Conservation (phyloP, 2,113 vertebrate species). For the Pteronura brasiliensis region DNA sequence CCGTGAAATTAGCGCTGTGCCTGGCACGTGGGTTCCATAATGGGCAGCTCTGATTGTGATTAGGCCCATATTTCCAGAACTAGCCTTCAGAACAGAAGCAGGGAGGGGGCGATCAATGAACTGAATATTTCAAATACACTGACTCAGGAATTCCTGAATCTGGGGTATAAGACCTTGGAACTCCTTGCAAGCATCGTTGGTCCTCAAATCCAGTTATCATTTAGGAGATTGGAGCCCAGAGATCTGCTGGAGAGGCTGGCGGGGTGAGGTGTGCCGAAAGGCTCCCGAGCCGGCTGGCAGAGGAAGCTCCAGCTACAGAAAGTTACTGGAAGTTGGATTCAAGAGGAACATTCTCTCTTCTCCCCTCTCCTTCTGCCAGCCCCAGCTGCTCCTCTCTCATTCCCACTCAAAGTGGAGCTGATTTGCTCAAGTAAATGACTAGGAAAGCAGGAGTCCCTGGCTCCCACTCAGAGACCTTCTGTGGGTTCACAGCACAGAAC, state of each 20-base stretch:
- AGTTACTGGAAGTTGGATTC: background rate
- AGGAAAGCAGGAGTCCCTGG: background rate
- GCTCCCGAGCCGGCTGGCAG: background rate
- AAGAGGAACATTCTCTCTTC: background rate
- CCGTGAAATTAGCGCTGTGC: background rate
- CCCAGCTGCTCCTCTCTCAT: background rate
- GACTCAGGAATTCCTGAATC: constrained; percentile 9
- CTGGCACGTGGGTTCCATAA: background rate
- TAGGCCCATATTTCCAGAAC: background rate
- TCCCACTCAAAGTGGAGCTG: background rate
- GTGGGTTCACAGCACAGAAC: background rate
- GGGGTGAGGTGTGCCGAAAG: background rate
- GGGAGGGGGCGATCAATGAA: background rate
- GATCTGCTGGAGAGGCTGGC: background rate
- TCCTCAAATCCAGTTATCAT: background rate
- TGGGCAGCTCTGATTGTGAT: too few relatives aligned
- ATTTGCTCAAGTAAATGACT: background rate
- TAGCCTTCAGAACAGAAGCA: background rate
- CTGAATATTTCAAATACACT: background rate
- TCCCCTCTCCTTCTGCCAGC: background rate
- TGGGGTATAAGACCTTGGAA: background rate
- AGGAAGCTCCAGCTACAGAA: background rate
- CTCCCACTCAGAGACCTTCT: background rate
- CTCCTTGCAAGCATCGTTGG: background rate
- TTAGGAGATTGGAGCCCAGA: background rate